Conservation (phyloP, 2,888 invertebrate genomes). For the Bimastos eiseni region DNA sequence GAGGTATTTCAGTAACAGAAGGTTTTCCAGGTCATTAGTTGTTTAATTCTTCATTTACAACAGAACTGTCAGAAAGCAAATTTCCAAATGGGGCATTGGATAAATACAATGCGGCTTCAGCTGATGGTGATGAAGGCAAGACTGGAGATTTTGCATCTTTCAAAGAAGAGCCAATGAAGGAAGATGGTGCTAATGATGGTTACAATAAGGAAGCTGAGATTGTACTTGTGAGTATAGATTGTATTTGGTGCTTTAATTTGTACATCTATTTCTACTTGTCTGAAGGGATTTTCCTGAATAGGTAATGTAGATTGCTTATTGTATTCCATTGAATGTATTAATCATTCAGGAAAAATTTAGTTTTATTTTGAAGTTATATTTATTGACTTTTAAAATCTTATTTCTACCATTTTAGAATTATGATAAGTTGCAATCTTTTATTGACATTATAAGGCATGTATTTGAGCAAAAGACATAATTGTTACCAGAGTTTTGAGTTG, state of each 20-base stretch:
- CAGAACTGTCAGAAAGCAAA: neutral
- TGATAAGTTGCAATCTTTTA: neutral
- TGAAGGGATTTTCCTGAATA: neutral
- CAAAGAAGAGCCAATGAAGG: neutral
- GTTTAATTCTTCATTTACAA: neutral
- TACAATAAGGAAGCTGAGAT: too few species aligned
- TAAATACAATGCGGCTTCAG: neutral
- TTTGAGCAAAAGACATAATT: neutral
- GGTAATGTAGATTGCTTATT: neutral
- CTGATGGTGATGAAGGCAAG: neutral
- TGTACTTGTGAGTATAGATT: neutral
- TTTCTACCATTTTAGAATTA: neutral
- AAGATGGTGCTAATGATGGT: neutral
- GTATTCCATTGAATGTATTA: neutral
- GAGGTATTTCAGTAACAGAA: neutral
- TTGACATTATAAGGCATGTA: neutral
- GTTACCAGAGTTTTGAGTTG: neutral
- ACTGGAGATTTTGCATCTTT: neutral
- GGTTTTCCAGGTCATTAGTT: neutral
- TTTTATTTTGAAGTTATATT: neutral
- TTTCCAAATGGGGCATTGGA: neutral
- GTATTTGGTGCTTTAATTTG: neutral
- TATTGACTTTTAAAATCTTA: neutral
- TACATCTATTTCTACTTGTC: neutral
- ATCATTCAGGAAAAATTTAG: neutral